Percentiles rank a stretch among this genome's conserved stretches.
Conservation (phyloP, 2,113 vertebrate genomes). For the Cochlearius cochlearius region DNA sequence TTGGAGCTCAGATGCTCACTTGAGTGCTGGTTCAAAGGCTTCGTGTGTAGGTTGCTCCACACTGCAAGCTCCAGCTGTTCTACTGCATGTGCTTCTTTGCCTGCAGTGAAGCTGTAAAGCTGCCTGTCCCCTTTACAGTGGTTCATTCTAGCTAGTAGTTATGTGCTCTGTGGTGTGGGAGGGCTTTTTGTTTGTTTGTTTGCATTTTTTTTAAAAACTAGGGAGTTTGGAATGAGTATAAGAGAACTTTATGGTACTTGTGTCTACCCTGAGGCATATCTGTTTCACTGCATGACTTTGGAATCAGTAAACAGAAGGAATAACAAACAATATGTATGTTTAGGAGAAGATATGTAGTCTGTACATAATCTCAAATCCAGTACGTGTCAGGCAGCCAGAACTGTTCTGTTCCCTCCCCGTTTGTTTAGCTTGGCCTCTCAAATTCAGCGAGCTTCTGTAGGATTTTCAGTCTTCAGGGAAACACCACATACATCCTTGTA, state of each 20-base stretch:
- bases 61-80: neutral
- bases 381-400: neutral
- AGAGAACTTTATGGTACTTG: neutral
- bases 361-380: neutral
- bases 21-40: neutral
- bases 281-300: neutral
- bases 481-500: neutral
- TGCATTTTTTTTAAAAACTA: neutral
- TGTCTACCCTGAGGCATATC: neutral
- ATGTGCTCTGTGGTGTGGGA: neutral
- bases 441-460: conserved; percentile 4
- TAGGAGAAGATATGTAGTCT: neutral
- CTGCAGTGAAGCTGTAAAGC: neutral
- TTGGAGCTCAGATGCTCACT: neutral
- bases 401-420: neutral
- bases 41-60: neutral
- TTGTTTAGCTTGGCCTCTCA: neutral
- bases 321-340: neutral
- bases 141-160: neutral
- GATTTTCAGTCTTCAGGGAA: neutral
- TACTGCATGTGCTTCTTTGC: neutral
- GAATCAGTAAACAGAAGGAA: neutral
- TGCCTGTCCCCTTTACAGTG: neutral
- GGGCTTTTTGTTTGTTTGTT: neutral
- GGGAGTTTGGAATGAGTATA: neutral